Evolutionary conservation across 2,888 invertebrate genomes (phyloP).

Genomic region (Micropterix aruncella): DNA sequence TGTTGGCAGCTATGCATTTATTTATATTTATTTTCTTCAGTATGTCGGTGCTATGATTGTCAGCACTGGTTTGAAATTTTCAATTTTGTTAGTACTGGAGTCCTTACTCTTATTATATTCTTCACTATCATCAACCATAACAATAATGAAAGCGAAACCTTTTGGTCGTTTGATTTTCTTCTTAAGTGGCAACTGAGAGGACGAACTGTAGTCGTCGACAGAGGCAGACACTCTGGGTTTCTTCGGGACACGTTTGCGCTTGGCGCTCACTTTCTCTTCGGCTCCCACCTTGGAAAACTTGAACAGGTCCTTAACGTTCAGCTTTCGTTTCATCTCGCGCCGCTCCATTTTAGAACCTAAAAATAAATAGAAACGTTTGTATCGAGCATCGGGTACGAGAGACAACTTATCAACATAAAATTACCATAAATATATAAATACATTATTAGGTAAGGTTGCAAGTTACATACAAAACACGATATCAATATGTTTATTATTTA

Average conservation of each 20-base stretch:
- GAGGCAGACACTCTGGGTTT: conserved; percentile 9
- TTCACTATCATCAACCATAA: too few relatives aligned
- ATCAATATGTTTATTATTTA: too few relatives aligned
- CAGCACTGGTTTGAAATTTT: too few relatives aligned
- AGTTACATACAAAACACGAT: too few relatives aligned
- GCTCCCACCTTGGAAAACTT: conserved; percentile 37
- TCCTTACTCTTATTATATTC: too few relatives aligned
- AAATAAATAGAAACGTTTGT: neutral
- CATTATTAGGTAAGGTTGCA: too few relatives aligned
- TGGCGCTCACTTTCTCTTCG: neutral
- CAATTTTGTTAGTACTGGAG: too few relatives aligned
- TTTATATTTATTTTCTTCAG: too few relatives aligned
- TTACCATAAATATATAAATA: too few relatives aligned
- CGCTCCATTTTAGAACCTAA: conserved; percentile 50
- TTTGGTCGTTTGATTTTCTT: conserved; percentile 9
- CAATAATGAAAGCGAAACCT: conserved; percentile 4
- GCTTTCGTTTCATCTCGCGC: conserved; percentile 52
- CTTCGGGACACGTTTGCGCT: conserved; percentile 15
- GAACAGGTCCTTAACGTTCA: conserved; percentile 55
- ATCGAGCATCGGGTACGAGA: neutral
- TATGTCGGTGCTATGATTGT: too few relatives aligned
- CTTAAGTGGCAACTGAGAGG: conserved; percentile 10
- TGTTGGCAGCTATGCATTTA: too few relatives aligned
- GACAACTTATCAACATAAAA: too few relatives aligned
- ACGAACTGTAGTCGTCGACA: conserved; percentile 3